Conservation (phyloP, 2,888 invertebrate species). For the Fragum sueziense region DNA sequence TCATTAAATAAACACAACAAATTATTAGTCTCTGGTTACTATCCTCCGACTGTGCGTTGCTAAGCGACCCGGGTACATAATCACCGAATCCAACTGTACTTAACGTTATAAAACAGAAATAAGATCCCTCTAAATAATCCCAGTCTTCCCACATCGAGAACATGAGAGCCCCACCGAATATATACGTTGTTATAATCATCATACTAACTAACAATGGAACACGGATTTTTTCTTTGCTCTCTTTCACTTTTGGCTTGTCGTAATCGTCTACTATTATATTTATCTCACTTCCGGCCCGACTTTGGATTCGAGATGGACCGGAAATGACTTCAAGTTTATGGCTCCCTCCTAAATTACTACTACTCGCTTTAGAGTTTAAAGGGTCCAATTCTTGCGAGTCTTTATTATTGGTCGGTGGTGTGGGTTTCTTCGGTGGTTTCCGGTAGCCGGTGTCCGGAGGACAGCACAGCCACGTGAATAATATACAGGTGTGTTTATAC, state of each 20-base stretch:
- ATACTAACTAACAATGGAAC: constrained; percentile 96
- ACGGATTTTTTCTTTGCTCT: constrained; percentile 68
- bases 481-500: constrained; percentile 70
- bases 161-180: constrained; percentile 95
- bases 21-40: constrained; percentile 78
- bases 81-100: constrained; percentile 83
- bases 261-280: constrained; percentile 46
- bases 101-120: constrained; percentile 83
- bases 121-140: constrained; percentile 92
- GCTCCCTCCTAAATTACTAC: background rate
- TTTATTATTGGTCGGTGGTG: constrained; percentile 4
- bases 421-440: constrained; percentile 12
- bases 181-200: constrained; percentile 93
- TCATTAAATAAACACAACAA: constrained; percentile 81
- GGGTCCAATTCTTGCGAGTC: constrained; percentile 34
- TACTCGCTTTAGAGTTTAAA: constrained; percentile 14
- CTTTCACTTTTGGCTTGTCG: constrained; percentile 36
- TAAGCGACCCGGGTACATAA: constrained; percentile 79
- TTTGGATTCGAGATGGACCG: constrained; percentile 31
- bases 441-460: constrained; percentile 51
- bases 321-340: constrained; percentile 21
- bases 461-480: constrained; percentile 61
- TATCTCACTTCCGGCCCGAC: constrained; percentile 38
- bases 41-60: constrained; percentile 70
- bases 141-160: constrained; percentile 96